These are phyloP conservation scores for Oeneis ivallda DNA, from an alignment of 2,888 invertebrate genomes.

Conservation along the genomic window DNA sequence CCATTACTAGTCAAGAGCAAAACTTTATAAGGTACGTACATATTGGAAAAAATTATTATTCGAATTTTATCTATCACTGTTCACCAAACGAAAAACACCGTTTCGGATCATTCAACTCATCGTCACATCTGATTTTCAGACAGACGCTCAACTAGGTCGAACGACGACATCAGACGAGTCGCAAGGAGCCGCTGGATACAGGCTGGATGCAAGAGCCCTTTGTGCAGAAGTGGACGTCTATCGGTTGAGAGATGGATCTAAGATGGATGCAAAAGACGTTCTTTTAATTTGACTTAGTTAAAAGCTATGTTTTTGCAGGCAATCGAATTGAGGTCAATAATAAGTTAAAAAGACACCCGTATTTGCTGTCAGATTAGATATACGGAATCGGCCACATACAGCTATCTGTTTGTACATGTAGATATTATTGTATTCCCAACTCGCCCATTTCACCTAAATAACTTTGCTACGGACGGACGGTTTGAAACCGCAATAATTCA, in stretches of 20 bases:
- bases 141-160: no score
- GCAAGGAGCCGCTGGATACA: no score
- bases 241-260: no score
- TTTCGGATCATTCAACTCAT: not conserved
- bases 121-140: no score
- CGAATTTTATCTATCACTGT: not conserved
- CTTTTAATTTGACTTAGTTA: not conserved
- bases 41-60: not conserved
- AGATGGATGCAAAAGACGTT: not conserved
- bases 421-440: not conserved
- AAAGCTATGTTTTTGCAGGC: not conserved
- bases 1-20: not conserved
- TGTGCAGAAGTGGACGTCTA: no score
- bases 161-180: no score
- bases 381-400: not conserved
- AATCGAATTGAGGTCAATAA: not conserved
- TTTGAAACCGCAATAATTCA: slow-evolving; percentile 6
- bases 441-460: slow-evolving; percentile 1
- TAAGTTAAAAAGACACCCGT: slow-evolving; percentile 4
- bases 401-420: not conserved
- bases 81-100: not conserved
- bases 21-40: not conserved
- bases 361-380: slow-evolving; percentile 7
- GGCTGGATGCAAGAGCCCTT: no score
- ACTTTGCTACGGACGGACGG: slow-evolving; percentile 1